Evolutionary conservation across 2,888 invertebrate species (phyloP), one percentile per base, ranked within the genome.

Genomic region (Craniophora ligustri): DNA sequence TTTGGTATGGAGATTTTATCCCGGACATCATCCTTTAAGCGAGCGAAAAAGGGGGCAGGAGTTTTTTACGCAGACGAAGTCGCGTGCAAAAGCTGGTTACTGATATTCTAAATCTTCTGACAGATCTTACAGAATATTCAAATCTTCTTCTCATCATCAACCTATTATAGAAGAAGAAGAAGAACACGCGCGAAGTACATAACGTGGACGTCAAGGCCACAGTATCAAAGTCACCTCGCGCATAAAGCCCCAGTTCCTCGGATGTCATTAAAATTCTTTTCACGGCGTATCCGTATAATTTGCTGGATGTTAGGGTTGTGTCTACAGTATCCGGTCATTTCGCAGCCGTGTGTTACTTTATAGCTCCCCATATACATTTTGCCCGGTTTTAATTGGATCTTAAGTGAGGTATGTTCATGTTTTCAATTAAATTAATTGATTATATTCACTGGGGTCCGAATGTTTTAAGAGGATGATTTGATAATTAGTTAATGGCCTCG

Each of bases 231-330:
- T 72, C 69, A 67, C 67, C 67, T 76, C 76, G 71, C 60, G 54
- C 71, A 57, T 75, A 70, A 54, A 57, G 57, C 51, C 48, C 40
- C 23, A 39, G 48, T 50, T 51, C 61, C 53, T 58, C 53, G 60
- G 64, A 72, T 69, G 57, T 71, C 74, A 79, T 84, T 84, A 82
- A 82, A 78, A 82, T 81, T 78, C 75, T 77, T 75, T 76, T 73
- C 79, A 74, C 76, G 72, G 48, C 50, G 48, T 42, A 48, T 50
- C 54, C 53, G 60, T 51, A 74, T 75, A 71, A 79, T 76, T 76
- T 74, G 62, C 56, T 65, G 69, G 63, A 70, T 53, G 62, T 63
- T 61, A 55, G 59, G 42, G 42, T 35, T 58, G 61, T 67, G 15
- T 15, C 41, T 35, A 38, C 30, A 32, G 59, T 53, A 65, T 64